Base-by-base conservation (phyloP, 2,797 vertebrate species). In the Lacerta bilineata region DNA sequence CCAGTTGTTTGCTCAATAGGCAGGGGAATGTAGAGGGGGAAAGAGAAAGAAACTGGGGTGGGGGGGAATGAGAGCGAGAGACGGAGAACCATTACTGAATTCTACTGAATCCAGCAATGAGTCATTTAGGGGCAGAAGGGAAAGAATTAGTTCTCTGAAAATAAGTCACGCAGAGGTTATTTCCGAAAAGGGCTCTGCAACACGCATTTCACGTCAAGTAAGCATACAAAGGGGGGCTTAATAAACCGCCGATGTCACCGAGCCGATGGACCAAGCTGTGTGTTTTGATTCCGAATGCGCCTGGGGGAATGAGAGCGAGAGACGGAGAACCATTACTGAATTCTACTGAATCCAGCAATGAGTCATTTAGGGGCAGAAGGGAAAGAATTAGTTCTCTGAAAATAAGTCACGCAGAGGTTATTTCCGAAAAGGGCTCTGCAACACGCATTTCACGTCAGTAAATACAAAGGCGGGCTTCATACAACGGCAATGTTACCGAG, bases 211-310 rank as follows among this genome's bases (percentile, higher is more conserved):
- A 81, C 83, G 72, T 89, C 80, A n/a, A 79, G 72, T 13, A 61
- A n/a, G n/a, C n/a, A 33, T 33, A 86, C 36, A 83, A 91, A 86
- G 55, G 90, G 87, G 88, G 86, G 86, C 74, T 84, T 87, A n/a
- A n/a, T 69, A 89, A 61, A 78, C 33, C 75, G 85, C 87, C 64
- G 43, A 55, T 69, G 68, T 80, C 68, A 83, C 85, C 77, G 79
- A 23, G 87, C 68, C 83, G 36, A 88, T 15, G 68, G 84, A 87
- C 68, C 77, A 90, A 80, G 85, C 0, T 6, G 68, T 39, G 91
- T 50, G 43, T 84, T 80, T n/a, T 55, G 13, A 43, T 89, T 94
- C 93, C 83, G 46, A 85, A 78, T 59, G 71, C 68, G 59, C 50
- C 36, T 83, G 80, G n/a, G n/a, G n/a, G n/a, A n/a, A n/a, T n/a